Evolutionary conservation across 1,140 invertebrate genomes (phyloP), one percentile per base, ranked within the genome.

Genomic region (Drosophila truncata): DNA sequence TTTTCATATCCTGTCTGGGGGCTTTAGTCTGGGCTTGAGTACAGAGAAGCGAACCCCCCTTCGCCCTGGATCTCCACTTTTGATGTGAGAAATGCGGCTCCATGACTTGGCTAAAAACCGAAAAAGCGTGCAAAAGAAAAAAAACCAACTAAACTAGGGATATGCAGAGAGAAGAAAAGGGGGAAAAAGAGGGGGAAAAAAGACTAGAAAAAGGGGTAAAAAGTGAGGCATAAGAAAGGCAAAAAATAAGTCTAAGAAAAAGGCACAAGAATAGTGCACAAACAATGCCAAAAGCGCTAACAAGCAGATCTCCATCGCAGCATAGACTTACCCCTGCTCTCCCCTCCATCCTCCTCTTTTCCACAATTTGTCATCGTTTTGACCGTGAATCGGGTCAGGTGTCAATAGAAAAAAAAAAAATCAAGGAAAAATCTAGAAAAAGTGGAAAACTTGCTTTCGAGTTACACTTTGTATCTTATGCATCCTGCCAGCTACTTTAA

Each of bases 1-100:
- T 90, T 84, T 88, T 90, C 85, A 88, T 88, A 88, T 88, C 85
- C 85, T 88, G 85, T 88, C 85, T 90, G 80, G 65, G 64, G 64
- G 42, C 76, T 84, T 58, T 72, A 70, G 81, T 78, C 78, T 67
- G 33, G 52, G 52, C 52, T n/a, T 25, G 65, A 81, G 77, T 85
- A 42, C 44, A 74, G 72, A 70, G 49, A 31, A 62, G 52, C 11
- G 27, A 3, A 3, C 0, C 10, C 33, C 76, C 64, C 61, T 37
- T 20, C 54, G n/a, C 47, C 4, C 33, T 29, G 44, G 20, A 27
- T 59, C 47, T n/a, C 50, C 20, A 50, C 47, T 42, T 65, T 49
- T 47, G 52, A 57, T 81, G 82, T 86, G 75, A 86, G 76, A 87
- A 87, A 87, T 86, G 79, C 59, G 49, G 78, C 61, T 71, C 85